Evolutionary conservation across 2,113 vertebrate species (phyloP).

Genomic region (Neogale vison): DNA sequence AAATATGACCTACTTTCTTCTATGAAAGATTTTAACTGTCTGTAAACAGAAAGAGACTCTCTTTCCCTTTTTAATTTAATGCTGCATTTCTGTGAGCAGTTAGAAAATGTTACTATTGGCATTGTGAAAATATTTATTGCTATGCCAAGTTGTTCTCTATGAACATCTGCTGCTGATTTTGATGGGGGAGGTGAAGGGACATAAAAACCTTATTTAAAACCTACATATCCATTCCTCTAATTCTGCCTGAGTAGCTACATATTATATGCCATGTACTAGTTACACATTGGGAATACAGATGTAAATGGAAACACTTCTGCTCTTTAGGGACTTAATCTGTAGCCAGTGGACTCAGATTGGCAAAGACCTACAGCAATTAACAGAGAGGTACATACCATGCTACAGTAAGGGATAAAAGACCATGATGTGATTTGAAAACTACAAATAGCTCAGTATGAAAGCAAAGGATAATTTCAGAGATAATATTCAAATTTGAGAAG

Average conservation of each 20-base stretch:
- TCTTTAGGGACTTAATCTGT: background rate
- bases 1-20: slow-evolving; percentile 33
- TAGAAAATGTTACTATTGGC: slow-evolving; percentile 55
- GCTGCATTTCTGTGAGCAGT: slow-evolving; percentile 18
- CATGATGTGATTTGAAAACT: background rate
- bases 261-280: background rate
- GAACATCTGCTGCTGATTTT: slow-evolving; percentile 52
- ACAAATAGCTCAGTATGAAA: slow-evolving; percentile 29
- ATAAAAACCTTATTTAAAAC: slow-evolving; percentile 32
- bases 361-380: background rate
- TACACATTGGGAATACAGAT: background rate
- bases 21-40: slow-evolving; percentile 34
- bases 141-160: slow-evolving; percentile 15
- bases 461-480: slow-evolving; percentile 29
- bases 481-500: slow-evolving; percentile 43
- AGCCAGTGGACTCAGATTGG: background rate
- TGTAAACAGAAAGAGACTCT: slow-evolving; percentile 15
- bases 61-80: slow-evolving; percentile 45
- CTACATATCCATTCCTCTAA: background rate
- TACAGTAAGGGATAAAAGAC: background rate
- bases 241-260: background rate
- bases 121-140: slow-evolving; percentile 41
- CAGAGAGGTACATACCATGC: background rate
- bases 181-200: background rate
- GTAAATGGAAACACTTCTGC: background rate